Base-by-base conservation (phyloP, 2,113 vertebrate genomes). In the Notothenia coriiceps region DNA sequence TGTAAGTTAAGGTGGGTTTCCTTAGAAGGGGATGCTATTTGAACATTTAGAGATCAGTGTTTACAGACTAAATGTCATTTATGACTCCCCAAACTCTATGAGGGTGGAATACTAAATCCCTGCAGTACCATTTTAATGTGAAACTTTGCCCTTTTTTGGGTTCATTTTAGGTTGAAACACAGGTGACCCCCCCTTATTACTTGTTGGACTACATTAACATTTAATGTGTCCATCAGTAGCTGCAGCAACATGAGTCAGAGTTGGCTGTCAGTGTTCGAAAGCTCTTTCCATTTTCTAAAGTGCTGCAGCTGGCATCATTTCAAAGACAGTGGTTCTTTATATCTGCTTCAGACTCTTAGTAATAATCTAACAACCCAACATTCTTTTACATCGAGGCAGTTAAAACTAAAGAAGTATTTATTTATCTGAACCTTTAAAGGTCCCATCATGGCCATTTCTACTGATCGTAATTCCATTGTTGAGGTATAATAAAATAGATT, bases 71-170 rank as follows among this genome's bases (percentile, higher is more conserved):
- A 69, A 29, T 6, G 1, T 33, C 59, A 57, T 46, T 10, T 25
- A 2, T 68, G 64, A 47, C 18, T 70, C 43, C 33, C 10, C 5
- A 52, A 35, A 46, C 50, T 57, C 59, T 66, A 43, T 76, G 17
- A 25, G 64, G 13, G 25, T 65, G 22, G 29, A 83, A 68, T 59
- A 20, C 35, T 67, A 75, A 87, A 66, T 78, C 67, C 54, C 70
- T 67, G 77, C 60, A 77, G 18, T 46, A 33, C 51, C 67, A 67
- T 65, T 86, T 81, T 75, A 78, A 84, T 43, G 51, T 18, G 52
- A 52, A 29, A 18, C n/a, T 4, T 3, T 2, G 33, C 49, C 4
- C 8, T 63, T 54, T 65, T 15, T 9, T 56, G 13, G 61, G 47
- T 59, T 18, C 55, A 56, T 52, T 43, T 40, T 0, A 8, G 18